These are phyloP conservation scores for Trachelipus rathkii DNA, from an alignment of 1,140 invertebrate genomes.

Conservation along the genomic window DNA sequence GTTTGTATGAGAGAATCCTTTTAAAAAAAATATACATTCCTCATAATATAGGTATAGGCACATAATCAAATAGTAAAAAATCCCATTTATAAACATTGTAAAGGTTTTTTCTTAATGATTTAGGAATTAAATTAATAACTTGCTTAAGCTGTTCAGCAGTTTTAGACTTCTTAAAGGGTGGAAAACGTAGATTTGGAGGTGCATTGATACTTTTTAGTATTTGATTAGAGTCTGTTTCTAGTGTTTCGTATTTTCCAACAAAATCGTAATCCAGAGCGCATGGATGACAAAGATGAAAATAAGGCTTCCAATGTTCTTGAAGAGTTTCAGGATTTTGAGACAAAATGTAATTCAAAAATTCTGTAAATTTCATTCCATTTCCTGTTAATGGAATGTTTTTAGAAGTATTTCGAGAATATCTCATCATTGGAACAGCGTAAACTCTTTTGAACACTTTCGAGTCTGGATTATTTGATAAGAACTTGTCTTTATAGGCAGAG, in stretches of 20 bases:
- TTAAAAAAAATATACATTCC: no score
- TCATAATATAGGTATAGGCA: no score
- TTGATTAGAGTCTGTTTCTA: neutral
- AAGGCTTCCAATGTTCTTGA: slow-evolving; percentile 27
- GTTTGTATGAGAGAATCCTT: no score
- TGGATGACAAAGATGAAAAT: slow-evolving; percentile 23
- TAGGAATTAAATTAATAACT: neutral
- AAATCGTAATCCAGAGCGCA: slow-evolving; percentile 24
- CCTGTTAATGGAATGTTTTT: neutral
- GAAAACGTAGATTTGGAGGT: neutral
- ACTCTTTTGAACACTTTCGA: neutral
- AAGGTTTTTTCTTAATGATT: neutral
- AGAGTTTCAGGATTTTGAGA: neutral
- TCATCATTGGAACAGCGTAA: neutral
- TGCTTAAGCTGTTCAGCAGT: neutral
- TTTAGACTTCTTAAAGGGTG: neutral
- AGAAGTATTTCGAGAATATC: neutral
- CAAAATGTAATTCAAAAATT: neutral
- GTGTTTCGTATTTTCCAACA: slow-evolving; percentile 13
- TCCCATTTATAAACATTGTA: neutral
- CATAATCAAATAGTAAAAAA: neutral
- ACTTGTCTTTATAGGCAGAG: neutral
- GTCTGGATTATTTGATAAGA: neutral
- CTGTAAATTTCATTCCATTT: neutral
- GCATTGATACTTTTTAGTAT: neutral